Evolutionary conservation across 1,140 invertebrate genomes (phyloP).

Genomic region (Bradysia coprophila): DNA sequence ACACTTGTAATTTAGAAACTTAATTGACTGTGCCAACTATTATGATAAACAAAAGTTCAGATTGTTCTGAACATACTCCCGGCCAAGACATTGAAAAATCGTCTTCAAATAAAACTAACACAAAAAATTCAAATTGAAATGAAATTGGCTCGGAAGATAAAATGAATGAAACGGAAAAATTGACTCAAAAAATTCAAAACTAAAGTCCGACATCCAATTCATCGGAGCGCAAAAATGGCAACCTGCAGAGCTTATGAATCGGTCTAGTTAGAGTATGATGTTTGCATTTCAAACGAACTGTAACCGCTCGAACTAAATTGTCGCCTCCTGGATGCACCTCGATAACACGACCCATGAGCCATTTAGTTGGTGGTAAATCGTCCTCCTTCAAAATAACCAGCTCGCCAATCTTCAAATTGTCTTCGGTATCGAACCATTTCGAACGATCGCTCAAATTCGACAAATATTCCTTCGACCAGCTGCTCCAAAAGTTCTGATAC

Average conservation of each 20-base stretch:
- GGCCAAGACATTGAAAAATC: too few relatives aligned
- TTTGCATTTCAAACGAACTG: slow-evolving; percentile 13
- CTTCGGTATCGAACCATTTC: slow-evolving; percentile 8
- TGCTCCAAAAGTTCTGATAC: slow-evolving; percentile 11
- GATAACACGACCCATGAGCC: slow-evolving; percentile 18
- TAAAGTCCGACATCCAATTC: too few relatives aligned
- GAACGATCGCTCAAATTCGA: slow-evolving; percentile 9
- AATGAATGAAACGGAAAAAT: too few relatives aligned
- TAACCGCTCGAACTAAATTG: slow-evolving; percentile 17
- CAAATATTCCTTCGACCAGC: slow-evolving; percentile 13
- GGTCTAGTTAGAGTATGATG: slow-evolving; percentile 8
- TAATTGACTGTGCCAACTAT: too few relatives aligned
- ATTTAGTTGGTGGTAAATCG: slow-evolving; percentile 15
- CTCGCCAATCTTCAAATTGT: slow-evolving; percentile 9
- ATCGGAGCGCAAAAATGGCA: too few relatives aligned
- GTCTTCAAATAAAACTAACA: too few relatives aligned
- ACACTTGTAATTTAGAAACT: too few relatives aligned
- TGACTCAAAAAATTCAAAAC: too few relatives aligned
- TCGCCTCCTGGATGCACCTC: slow-evolving; percentile 17
- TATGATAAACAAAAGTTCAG: too few relatives aligned
- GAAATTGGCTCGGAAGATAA: too few relatives aligned
- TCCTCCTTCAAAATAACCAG: slow-evolving; percentile 18
- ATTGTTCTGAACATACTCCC: too few relatives aligned
- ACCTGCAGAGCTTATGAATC: slow-evolving; percentile 5
- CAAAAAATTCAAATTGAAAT: too few relatives aligned